Conservation (phyloP, 2,888 invertebrate genomes). For the Meiosimyza decipiens region DNA sequence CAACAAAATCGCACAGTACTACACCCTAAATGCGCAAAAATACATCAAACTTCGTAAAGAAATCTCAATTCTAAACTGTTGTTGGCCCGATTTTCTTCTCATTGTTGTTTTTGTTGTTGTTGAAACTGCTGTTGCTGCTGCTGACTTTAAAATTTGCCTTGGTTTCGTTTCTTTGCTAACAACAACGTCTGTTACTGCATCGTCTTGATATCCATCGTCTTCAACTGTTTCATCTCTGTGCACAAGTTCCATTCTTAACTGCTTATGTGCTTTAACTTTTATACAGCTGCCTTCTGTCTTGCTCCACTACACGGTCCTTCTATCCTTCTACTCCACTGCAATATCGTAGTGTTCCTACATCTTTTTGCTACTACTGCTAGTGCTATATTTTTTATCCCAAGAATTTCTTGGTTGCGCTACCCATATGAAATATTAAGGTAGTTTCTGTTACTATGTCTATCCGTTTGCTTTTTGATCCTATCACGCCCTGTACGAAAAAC, state of each 20-base stretch:
- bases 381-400: not conserved
- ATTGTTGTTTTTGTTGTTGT: not conserved
- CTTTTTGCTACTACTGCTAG: not conserved
- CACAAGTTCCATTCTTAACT: not conserved
- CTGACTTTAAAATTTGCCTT: not conserved
- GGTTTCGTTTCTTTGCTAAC: not conserved
- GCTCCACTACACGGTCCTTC: not conserved
- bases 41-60: not conserved
- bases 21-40: not conserved
- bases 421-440: conserved; percentile 24
- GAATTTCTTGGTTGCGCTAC: not conserved
- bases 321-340: no score
- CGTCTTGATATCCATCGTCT: not conserved
- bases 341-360: not conserved
- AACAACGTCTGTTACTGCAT: not conserved
- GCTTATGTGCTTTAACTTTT: not conserved
- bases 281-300: not conserved
- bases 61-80: not conserved
- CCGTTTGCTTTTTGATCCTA: not conserved
- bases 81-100: conserved; percentile 9
- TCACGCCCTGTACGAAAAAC: not conserved
- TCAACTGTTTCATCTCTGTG: not conserved
- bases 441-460: not conserved
- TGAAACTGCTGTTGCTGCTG: not conserved
- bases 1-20: not conserved